Evolutionary conservation across 23 tunicate species (phyloP), one percentile per base, ranked within the genome.

Genomic region (Aplidium turbinatum): DNA sequence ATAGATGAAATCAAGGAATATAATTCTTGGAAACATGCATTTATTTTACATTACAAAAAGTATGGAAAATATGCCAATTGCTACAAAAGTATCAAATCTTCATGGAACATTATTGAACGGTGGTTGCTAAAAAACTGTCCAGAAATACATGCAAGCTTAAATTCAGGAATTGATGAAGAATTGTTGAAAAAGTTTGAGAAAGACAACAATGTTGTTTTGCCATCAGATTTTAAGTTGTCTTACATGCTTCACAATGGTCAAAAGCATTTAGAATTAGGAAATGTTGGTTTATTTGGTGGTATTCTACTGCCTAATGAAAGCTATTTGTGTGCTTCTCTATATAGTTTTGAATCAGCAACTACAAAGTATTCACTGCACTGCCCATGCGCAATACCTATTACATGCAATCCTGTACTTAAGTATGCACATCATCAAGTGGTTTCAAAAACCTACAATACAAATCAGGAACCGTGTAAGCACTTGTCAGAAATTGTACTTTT

Each of bases 181-280:
- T 9, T 29, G 40, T 40, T 76, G 13, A 20, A 3, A 4, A 48
- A 46, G 24, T 76, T 76, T 60, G 82, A 76, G 31, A 47, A 76
- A 30, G 45, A 56, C 16, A 35, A 47, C 19, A 45, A 62, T 6
- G 72, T 76, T 22, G 2, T 62, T 42, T 38, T 76, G 40, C 82
- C 82, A 2, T 31, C 24, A 18, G 82, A 76, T 46, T 60, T 56
- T 16, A 76, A 76, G 38, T 32, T 76, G 2, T 76, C 82, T 23
- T 76, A 58, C 33, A 19, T 76, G 39, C 3, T 76, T 19, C 82
- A 76, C 45, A 76, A 76, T 76, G 82, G 82, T 0, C 82, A 76
- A 35, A 24, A 19, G 19, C 22, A 31, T 61, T 40, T 46, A 1
- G 25, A 42, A 24, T 33, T 38, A 20, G 38, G 38, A 13, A 18